Base-by-base conservation (phyloP, 2,113 vertebrate genomes). In the Crotalus tigris region DNA sequence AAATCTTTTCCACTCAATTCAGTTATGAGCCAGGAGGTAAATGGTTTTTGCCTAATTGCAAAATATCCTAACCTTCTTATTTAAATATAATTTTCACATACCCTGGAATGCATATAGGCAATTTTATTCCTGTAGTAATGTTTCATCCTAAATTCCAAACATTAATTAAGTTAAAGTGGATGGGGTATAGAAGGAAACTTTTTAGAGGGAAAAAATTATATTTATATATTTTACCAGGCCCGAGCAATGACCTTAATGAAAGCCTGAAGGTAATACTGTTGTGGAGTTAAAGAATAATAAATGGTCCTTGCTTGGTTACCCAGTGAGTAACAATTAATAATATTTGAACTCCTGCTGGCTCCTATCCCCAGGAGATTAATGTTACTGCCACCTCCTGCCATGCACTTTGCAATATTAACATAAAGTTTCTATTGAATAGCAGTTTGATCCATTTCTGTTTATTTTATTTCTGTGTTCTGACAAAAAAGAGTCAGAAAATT, bases 361-460 rank as follows among this genome's bases (percentile, higher is more conserved):
- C 85, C 95, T 93, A 89, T 1, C 94, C 93, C 61, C 93, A 92
- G 5, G 95, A 94, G 95, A 96, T 85, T 13, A 92, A 97, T 92
- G 96, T 46, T 86, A 91, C 59, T 92, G 95, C 95, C 95, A 49
- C 92, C 95, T 94, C 95, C 95, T 10, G 3, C 90, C 3, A 0
- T 12, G 93, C 94, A 53, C 44, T 95, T 23, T 54, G 92, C 95
- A 44, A 0, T 0, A 94, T 96, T 95, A 97, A 93, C 96, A 96
- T 93, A 91, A 95, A 96, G 95, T 93, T 96, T 90, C 96, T 93
- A 33, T 44, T 93, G 96, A 95, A 15, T 92, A 96, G 97, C 96
- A 95, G 92, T 97, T 97, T 97, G 96, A 97, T 97, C 96, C 97
- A 98, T 97, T 97, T 94, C 94, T 98, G 97, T 98, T 98, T 97